Conservation (phyloP, 1,140 invertebrate genomes). For the Ladona fulva region DNA sequence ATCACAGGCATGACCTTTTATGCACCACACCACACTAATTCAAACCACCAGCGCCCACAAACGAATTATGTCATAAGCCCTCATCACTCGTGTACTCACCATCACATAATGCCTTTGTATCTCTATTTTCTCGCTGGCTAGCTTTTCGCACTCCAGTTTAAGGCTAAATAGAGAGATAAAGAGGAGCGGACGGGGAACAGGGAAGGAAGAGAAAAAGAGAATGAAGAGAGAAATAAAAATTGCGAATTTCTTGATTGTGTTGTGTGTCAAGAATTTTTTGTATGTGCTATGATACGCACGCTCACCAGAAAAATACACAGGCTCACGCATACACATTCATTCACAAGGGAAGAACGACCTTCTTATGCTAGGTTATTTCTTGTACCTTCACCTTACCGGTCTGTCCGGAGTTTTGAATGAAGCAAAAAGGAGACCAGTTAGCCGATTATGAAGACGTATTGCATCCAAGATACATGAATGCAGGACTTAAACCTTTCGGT, state of each 20-base stretch:
- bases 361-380: too few species aligned
- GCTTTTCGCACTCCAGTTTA: constrained; percentile 90
- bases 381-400: too few species aligned
- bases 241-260: background rate
- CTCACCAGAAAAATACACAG: background rate
- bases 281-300: background rate
- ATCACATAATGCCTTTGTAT: constrained; percentile 98
- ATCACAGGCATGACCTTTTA: too few species aligned
- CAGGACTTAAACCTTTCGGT: too few species aligned
- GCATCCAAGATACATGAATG: too few species aligned
- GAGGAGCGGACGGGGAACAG: background rate
- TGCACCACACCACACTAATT: too few species aligned
- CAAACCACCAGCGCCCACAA: background rate
- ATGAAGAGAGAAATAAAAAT: background rate
- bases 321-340: background rate
- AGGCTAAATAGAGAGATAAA: constrained; percentile 42
- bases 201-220: background rate
- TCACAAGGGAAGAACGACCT: background rate
- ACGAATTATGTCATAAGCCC: background rate
- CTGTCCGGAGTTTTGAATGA: too few species aligned
- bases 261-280: background rate
- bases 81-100: constrained; percentile 54
- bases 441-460: too few species aligned
- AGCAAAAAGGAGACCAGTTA: too few species aligned
- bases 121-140: constrained; percentile 95